Conservation (phyloP, 2,888 invertebrate genomes). For the Pristionchus entomophagus region DNA sequence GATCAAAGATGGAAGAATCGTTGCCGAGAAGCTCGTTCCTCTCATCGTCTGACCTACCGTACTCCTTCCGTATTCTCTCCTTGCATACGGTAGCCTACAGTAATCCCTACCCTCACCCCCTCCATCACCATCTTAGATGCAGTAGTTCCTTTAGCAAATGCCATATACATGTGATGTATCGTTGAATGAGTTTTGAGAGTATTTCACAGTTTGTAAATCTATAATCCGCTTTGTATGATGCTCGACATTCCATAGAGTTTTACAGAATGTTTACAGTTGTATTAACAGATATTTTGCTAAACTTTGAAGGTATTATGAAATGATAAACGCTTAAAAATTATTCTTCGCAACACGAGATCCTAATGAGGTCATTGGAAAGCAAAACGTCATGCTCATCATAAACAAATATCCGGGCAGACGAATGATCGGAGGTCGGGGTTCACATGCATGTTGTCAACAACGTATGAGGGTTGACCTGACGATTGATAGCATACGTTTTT, state of each 20-base stretch:
- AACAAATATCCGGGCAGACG: no score
- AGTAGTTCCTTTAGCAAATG: neutral
- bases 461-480: no score
- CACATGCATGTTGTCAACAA: no score
- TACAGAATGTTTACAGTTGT: neutral
- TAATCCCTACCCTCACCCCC: neutral
- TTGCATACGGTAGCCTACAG: neutral
- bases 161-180: neutral
- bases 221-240: neutral
- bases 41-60: slow-evolving; percentile 38
- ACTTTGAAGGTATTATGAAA: neutral
- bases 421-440: no score
- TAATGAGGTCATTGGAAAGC: no score
- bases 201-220: neutral
- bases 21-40: slow-evolving; percentile 56
- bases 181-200: neutral
- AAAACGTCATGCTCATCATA: no score
- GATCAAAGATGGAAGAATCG: slow-evolving; percentile 52
- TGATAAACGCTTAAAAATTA: slow-evolving; percentile 8
- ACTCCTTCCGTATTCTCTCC: neutral
- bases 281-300: neutral
- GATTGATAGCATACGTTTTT: no score
- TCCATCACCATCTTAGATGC: neutral
- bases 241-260: slow-evolving; percentile 11
- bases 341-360: no score